Evolutionary conservation across 2,888 invertebrate species (phyloP).

Genomic region (Conus canariensis): DNA sequence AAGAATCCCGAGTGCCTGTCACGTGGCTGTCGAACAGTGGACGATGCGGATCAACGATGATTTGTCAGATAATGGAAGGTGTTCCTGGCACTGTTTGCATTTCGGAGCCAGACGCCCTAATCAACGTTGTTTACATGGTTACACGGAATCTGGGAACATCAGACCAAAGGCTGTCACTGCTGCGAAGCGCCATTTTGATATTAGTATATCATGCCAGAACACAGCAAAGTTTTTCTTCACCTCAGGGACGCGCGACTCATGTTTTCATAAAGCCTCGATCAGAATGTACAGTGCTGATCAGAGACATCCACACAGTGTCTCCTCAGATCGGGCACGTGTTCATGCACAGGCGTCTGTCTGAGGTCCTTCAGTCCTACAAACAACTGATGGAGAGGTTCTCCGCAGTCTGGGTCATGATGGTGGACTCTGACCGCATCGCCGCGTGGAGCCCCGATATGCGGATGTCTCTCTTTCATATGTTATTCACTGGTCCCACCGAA

Average conservation of each 20-base stretch:
- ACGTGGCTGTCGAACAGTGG: slow-evolving; percentile 59
- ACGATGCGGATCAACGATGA: slow-evolving; percentile 61
- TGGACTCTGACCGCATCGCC: slow-evolving; percentile 47
- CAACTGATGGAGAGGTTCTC: slow-evolving; percentile 45
- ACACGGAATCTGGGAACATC: not conserved
- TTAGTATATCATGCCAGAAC: not conserved
- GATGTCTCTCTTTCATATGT: not conserved
- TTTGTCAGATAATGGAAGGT: slow-evolving; percentile 57
- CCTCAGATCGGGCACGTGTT: slow-evolving; percentile 53
- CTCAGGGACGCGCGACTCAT: not conserved
- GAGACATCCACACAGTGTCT: slow-evolving; percentile 42
- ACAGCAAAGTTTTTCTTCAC: not conserved
- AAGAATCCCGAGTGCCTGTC: slow-evolving; percentile 46
- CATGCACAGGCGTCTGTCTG: slow-evolving; percentile 55
- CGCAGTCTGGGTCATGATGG: slow-evolving; percentile 41
- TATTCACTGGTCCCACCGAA: not conserved
- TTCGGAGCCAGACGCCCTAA: slow-evolving; percentile 58
- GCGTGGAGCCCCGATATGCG: not conserved
- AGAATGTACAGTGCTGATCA: slow-evolving; percentile 45
- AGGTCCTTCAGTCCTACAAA: slow-evolving; percentile 52
- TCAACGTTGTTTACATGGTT: slow-evolving; percentile 46
- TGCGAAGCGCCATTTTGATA: not conserved
- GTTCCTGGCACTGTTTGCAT: slow-evolving; percentile 55
- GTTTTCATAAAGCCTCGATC: slow-evolving; percentile 54
- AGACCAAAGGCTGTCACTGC: not conserved